Evolutionary conservation across 2,888 invertebrate genomes (phyloP), one percentile per base, ranked within the genome.

Genomic region (Hydraecia micacea): DNA sequence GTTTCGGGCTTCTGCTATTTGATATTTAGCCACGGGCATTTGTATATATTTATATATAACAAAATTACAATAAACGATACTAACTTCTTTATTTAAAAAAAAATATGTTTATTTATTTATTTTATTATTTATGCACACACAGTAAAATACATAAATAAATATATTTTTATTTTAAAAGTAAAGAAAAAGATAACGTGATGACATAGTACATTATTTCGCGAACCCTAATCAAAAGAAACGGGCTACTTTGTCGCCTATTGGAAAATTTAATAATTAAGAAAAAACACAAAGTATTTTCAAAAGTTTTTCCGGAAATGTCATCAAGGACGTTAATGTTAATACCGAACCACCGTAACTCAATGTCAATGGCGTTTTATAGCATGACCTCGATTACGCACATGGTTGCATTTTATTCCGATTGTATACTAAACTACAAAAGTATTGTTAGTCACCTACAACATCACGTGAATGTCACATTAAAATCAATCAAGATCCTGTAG

Each of bases 361-460:
- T 94, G 94, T 94, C 94, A 95, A 95, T 91, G 92, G 93, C 88
- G 88, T 89, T 93, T 91, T 91, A 87, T 91, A 81, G 78, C 86
- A 86, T 87, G 93, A 90, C 95, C 94, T 94, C 93, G 91, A 90
- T 88, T 90, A 89, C 88, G 81, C 86, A 87, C 86, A 87, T 84
- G 65, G 52, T 75, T 80, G 81, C 52, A 86, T 86, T 86, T 86
- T 86, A 87, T 88, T 86, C 77, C 79, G 87, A 88, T 90, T 88
- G 81, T 84, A 80, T 76, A 75, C 52, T 72, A 63, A 75, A 79
- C 52, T 36, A 83, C 67, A 77, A 80, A 75, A 74, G 74, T 81
- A 81, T 83, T 85, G 79, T 83, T 71, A 62, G 28, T 63, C 58
- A 78, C 18, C 60, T 69, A 42, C 69, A 75, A 46, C 36, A 75